A percentile compares a stretch with the other conserved stretches of the same genome.
Evolutionary conservation across 2,888 invertebrate species (phyloP).

Genomic region (Timandra comae): DNA sequence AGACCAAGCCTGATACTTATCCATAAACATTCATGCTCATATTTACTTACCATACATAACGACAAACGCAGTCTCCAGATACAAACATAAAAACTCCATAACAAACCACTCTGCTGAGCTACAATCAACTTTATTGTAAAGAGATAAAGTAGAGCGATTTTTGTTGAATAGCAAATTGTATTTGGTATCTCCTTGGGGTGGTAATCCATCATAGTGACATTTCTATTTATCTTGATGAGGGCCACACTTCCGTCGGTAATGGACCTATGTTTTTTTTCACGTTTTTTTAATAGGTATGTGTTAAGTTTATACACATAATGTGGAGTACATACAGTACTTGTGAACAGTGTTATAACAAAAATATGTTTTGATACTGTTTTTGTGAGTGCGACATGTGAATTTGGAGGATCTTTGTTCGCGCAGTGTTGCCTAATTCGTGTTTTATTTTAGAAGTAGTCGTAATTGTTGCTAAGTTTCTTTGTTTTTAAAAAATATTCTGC

Average conservation of each 20-base stretch:
- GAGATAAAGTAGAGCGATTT: too few relatives aligned
- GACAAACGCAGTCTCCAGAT: constrained; percentile 46
- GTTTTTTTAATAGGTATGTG: constrained; percentile 22
- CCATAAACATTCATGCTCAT: constrained; percentile 35
- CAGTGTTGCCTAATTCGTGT: too few relatives aligned
- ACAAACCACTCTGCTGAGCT: constrained; percentile 11
- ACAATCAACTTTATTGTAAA: constrained; percentile 30
- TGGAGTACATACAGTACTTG: too few relatives aligned
- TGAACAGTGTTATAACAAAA: too few relatives aligned
- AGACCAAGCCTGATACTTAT: constrained; percentile 23
- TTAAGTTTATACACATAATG: constrained; percentile 19
- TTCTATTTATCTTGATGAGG: constrained; percentile 73
- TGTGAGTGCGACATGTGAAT: too few relatives aligned
- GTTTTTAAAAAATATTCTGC: too few relatives aligned
- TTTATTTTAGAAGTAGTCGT: too few relatives aligned
- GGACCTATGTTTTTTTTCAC: constrained; percentile 49
- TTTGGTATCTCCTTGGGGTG: constrained; percentile 29
- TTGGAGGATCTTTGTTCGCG: too few relatives aligned
- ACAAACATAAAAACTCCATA: constrained; percentile 22
- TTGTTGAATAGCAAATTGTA: too few relatives aligned
- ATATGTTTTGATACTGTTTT: too few relatives aligned
- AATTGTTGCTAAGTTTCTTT: too few relatives aligned
- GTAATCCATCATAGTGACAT: constrained; percentile 70
- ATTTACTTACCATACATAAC: constrained; percentile 52
- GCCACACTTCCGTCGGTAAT: constrained; percentile 64